Evolutionary conservation across 2,797 vertebrate species (phyloP), one percentile per base, ranked within the genome.

Genomic region (Sparidentex hasta): DNA sequence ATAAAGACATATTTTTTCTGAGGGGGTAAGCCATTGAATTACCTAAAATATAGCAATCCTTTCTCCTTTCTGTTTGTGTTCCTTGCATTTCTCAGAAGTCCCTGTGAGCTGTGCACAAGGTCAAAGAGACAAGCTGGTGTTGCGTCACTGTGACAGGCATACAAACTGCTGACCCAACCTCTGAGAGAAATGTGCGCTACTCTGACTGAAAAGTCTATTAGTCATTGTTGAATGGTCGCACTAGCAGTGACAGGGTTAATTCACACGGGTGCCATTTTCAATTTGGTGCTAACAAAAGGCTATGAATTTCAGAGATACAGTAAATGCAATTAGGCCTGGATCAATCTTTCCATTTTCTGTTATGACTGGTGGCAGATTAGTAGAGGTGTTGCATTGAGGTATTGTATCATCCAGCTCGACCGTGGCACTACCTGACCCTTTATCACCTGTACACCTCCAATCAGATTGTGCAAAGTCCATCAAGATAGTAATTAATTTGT

Each of bases 401-500:
- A 65, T 56, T 76, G 65, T 71, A 83, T 73, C 77, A 65, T 74
- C 65, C 12, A 58, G 55, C 58, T 77, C 77, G 68, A 85, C 69
- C 59, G 71, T 27, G 43, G 69, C 72, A 64, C 55, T 58, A 72
- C 38, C 70, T 83, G 78, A 84, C 69, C 78, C 48, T 72, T 76
- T 84, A 78, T 76, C 62, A 80, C n/a, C 65, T 41, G 16, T 67
- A 84, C 21, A 78, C n/a, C 65, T 78, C 67, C 71, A 81, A 87
- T 90, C 85, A 84, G 82, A 88, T 81, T 79, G 82, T 58, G 51
- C 62, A 58, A 78, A 85, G 87, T 90, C 89, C 81, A 89, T 90
- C 83, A 88, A 82, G 83, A 54, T 71, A 76, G 55, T 79, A 82
- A 92, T 92, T 89, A 74, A 90, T 92, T 88, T 87, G 69, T 63